Base-by-base conservation (phyloP, 35 echinoderm and acorn worm species). In the Acanthaster planci region DNA sequence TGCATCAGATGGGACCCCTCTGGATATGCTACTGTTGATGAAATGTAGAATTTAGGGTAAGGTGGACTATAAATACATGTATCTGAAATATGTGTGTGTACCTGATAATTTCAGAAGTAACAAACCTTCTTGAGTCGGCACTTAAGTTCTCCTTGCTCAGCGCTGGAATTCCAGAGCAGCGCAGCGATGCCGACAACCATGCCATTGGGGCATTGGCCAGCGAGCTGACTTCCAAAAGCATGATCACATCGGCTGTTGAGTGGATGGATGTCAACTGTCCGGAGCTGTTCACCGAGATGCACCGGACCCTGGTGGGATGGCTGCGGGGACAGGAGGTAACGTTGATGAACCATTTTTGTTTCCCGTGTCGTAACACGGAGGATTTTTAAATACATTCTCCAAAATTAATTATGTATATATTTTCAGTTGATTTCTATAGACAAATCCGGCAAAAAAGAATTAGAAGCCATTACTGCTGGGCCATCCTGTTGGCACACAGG, bases 211-310 rank as follows among this genome's bases (percentile, higher is more conserved):
- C 51, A 12, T 19, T 88, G 59, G 60, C 78, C 12, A 80, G 52
- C 2, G 40, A 40, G 18, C 82, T 89, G 60, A 35, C 52, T 22
- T 84, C 80, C 30, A 83, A 89, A 52, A 60, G 37, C 32, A 82
- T 34, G 47, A 26, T 39, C 19, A 26, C 42, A 36, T 47, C 79
- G 5, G 83, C 37, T 52, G 79, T 77, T 30, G 32, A 67, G 5
- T 95, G 93, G 89, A 85, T 95, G 55, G 85, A 88, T 40, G 76
- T 14, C 15, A 87, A 85, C 52, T 95, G 93, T 82, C 89, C 85
- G 18, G 89, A 95, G 44, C 56, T 95, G 39, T 38, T 92, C 5
- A 60, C 52, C 5, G 82, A 80, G 21, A 91, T 95, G 88, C 93
- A 95, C 51, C 40, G 56, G 29, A 91, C 85, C 83, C 58, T 94